These are phyloP conservation scores for Phalera bucephala DNA, from an alignment of 2,888 invertebrate genomes.

Conservation along the genomic window DNA sequence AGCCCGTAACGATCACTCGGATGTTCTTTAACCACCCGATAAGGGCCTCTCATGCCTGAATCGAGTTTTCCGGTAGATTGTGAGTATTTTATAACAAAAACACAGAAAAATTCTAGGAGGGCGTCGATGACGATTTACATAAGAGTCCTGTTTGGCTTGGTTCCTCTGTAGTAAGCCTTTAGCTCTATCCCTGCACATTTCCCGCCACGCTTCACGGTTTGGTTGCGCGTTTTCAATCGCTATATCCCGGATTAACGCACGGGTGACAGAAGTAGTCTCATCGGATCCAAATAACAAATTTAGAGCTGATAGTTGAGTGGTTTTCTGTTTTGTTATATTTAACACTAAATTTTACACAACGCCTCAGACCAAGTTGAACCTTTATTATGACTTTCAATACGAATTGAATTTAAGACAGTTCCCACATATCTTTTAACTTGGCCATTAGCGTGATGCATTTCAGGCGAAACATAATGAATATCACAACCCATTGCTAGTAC, in stretches of 20 bases:
- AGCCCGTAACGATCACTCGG: conserved; percentile 1
- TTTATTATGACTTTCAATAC: background rate
- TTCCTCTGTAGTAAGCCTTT: background rate
- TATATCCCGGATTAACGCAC: background rate
- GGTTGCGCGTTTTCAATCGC: background rate
- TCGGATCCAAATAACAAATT: conserved; percentile 1
- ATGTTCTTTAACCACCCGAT: background rate
- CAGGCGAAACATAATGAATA: conserved; percentile 4
- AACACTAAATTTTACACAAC: conserved; percentile 6
- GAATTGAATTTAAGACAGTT: conserved; percentile 6
- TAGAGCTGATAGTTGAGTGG: conserved; percentile 1
- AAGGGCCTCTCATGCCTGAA: too few species aligned
- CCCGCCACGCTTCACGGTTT: conserved; percentile 1
- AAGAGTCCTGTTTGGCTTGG: background rate
- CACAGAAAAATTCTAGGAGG: background rate
- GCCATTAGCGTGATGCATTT: conserved; percentile 6
- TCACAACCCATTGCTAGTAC: background rate
- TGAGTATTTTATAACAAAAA: background rate
- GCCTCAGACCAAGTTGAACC: background rate
- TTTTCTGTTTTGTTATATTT: conserved; percentile 1
- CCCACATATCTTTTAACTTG: too few species aligned
- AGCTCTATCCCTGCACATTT: background rate
- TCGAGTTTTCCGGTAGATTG: background rate
- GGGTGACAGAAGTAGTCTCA: background rate
- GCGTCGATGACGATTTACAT: too few species aligned